phyloP scores from a whole-genome alignment of 2,888 invertebrate genomes.

The Chloromyia formosa region DNA sequence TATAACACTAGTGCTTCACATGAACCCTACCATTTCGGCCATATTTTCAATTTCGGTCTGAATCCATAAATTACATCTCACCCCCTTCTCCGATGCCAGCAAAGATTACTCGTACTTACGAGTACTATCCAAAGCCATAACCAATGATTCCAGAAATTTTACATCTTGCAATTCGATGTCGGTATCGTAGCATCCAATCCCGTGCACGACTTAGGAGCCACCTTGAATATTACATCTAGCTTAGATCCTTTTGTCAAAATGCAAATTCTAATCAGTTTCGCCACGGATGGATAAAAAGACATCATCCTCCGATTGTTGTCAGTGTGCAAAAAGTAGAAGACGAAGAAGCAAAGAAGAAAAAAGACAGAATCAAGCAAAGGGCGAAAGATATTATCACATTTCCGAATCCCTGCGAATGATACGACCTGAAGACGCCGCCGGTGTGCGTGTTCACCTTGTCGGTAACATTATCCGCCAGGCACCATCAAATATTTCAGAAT shows the following conservation, averaged over 20 bases:
- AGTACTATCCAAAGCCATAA: no score
- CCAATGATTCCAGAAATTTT: no score
- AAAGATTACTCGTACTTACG: no score
- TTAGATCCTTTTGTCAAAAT: constrained; percentile 33
- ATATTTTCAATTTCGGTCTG: no score
- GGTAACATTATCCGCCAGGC: constrained; percentile 15
- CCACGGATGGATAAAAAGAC: constrained; percentile 29
- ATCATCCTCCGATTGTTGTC: constrained; percentile 31
- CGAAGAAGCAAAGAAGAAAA: no score
- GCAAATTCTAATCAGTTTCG: constrained; percentile 34
- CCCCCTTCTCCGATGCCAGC: no score
- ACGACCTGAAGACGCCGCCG: not conserved
- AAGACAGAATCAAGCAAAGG: not conserved
- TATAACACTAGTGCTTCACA: no score
- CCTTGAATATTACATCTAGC: not conserved
- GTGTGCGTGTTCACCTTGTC: not conserved
- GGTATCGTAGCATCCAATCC: no score
- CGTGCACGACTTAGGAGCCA: no score
- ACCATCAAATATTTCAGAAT: constrained; percentile 1
- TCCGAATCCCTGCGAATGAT: constrained; percentile 3
- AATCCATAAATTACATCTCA: no score
- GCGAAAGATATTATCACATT: constrained; percentile 32
- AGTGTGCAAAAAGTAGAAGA: not conserved
- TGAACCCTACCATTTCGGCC: no score
- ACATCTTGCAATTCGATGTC: no score